A percentile compares a stretch with the other conserved stretches of the same genome.
Conservation (phyloP, 2,113 vertebrate genomes). For the Uropsilus gracilis region DNA sequence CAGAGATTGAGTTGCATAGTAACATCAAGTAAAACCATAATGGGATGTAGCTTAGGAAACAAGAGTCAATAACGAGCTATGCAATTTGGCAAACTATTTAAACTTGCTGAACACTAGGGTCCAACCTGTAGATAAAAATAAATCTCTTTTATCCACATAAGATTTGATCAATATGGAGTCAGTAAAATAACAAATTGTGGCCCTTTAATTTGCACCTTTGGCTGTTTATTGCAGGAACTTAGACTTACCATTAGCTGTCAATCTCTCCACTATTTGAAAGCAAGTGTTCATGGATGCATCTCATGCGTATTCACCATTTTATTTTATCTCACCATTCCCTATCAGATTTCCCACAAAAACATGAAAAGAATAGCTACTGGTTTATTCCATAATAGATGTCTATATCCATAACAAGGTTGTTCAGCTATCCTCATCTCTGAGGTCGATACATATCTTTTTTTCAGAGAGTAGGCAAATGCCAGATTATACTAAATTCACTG, state of each 20-base stretch:
- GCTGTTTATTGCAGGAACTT: background rate
- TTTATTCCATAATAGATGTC: background rate
- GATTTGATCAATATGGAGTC: background rate
- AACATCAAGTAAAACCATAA: background rate
- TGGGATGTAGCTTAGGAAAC: background rate
- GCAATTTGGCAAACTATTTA: background rate
- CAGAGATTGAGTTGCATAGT: too few relatives aligned
- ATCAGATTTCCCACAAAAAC: background rate
- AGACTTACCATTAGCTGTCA: rapidly evolving
- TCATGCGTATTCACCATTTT: background rate
- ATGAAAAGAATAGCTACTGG: background rate
- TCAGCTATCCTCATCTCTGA: background rate
- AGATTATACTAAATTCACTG: background rate
- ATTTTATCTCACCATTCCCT: background rate
- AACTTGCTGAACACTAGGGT: background rate
- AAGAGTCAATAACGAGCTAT: background rate
- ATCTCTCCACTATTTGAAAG: background rate
- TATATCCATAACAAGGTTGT: background rate
- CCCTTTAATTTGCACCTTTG: background rate
- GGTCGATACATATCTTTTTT: background rate
- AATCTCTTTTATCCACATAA: background rate
- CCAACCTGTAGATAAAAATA: background rate
- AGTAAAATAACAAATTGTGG: background rate
- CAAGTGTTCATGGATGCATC: background rate
- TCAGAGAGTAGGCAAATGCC: background rate